Percentiles rank a stretch among this genome's conserved stretches.
phyloP scores from a whole-genome alignment of 2,113 vertebrate genomes.

The Mungos mungo region DNA sequence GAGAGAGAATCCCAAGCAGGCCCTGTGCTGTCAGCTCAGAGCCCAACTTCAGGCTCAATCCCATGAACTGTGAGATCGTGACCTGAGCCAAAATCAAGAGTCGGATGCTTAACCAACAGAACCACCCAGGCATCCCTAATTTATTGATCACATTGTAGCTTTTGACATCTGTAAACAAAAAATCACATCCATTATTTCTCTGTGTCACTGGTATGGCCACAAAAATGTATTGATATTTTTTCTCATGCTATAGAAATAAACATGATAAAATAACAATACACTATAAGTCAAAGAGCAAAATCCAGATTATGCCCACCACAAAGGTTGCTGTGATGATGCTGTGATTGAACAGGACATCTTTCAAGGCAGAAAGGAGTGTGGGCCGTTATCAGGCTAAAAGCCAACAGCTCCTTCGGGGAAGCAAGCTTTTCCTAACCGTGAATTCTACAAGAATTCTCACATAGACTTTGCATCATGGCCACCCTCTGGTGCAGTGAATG shows the following conservation, averaged over 20 bases:
- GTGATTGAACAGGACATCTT: neutral
- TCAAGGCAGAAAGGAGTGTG: neutral
- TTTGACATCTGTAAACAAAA: neutral
- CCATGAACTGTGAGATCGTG: too few relatives aligned
- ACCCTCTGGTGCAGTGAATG: neutral
- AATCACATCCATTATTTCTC: neutral
- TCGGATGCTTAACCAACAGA: too few relatives aligned
- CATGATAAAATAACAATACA: neutral
- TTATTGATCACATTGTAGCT: neutral
- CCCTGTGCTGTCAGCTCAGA: too few relatives aligned
- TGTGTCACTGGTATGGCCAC: neutral
- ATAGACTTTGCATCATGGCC: neutral
- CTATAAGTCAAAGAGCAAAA: neutral
- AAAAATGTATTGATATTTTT: neutral
- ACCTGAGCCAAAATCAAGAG: too few relatives aligned
- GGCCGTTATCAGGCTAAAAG: neutral
- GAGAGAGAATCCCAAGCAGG: too few relatives aligned
- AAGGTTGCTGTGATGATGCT: fast-evolving
- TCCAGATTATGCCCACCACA: neutral
- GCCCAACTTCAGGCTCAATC: too few relatives aligned
- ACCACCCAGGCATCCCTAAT: neutral
- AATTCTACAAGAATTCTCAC: neutral
- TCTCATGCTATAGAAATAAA: neutral
- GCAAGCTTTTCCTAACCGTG: neutral
- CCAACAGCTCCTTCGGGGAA: fast-evolving